phyloP scores from a whole-genome alignment of 2,797 vertebrate genomes.

The Gadopsis marmoratus region DNA sequence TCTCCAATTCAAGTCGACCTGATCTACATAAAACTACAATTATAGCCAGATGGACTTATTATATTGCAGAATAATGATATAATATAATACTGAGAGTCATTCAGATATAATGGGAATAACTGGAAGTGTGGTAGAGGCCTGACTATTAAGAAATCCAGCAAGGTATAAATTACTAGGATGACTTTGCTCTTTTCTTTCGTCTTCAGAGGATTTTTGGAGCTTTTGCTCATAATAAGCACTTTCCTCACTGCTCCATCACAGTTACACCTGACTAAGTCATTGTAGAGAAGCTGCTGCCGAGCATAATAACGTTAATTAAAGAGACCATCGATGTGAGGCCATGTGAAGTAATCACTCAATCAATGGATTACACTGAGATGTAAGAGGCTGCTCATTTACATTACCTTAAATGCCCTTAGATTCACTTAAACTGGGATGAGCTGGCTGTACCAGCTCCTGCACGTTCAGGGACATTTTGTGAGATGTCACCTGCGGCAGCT shows the following conservation, averaged over 20 bases:
- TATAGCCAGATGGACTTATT: not conserved
- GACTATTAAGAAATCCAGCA: not conserved
- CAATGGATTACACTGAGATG: conserved; percentile 29
- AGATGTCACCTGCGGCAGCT: conserved; percentile 9
- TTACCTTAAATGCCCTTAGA: not conserved
- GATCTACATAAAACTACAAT: conserved; percentile 11
- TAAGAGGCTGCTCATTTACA: conserved; percentile 25
- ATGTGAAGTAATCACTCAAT: not conserved
- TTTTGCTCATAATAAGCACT: conserved; percentile 6
- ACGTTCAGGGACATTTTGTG: not conserved
- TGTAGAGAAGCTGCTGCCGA: not conserved
- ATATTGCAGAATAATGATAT: not conserved
- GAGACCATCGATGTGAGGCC: not conserved
- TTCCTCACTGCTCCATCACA: conserved; percentile 18
- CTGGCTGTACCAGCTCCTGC: not conserved
- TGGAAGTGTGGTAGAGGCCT: not conserved
- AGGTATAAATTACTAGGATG: conserved; percentile 8
- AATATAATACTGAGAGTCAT: not conserved
- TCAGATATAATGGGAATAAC: not conserved
- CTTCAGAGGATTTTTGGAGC: not conserved
- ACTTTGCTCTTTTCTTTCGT: not conserved
- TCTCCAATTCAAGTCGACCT: not conserved
- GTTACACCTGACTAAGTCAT: conserved; percentile 8
- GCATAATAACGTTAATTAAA: conserved; percentile 37
- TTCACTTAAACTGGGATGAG: not conserved